Percentiles rank a stretch among this genome's conserved stretches.
Evolutionary conservation across 2,797 vertebrate genomes (phyloP).

Genomic region (Poeciliopsis paucimaculata): DNA sequence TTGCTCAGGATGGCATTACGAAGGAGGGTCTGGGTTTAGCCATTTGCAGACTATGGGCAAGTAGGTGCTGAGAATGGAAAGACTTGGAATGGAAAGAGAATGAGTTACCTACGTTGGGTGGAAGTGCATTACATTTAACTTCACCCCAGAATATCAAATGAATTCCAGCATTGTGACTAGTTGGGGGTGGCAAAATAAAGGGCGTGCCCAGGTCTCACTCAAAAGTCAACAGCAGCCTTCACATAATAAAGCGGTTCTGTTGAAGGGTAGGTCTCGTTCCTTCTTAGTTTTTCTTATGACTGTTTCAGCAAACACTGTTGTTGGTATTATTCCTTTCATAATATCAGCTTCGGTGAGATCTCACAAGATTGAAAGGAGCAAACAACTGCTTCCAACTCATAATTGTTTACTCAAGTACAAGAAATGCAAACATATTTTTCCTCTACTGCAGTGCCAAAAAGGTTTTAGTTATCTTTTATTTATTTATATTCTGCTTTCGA

Average conservation of each 20-base stretch:
- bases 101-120: background rate
- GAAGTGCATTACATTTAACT: background rate
- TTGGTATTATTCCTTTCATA: background rate
- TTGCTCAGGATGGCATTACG: background rate
- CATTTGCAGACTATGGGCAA: background rate
- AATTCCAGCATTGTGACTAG: background rate
- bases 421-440: background rate
- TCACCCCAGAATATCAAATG: background rate
- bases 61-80: background rate
- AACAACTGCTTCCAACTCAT: conserved; percentile 22
- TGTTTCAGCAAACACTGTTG: background rate
- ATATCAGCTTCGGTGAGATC: conserved; percentile 14
- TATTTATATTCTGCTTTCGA: background rate
- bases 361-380: conserved; percentile 25
- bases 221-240: background rate
- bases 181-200: background rate
- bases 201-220: background rate
- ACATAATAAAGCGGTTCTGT: background rate
- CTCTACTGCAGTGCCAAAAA: background rate
- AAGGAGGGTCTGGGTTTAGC: background rate
- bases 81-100: background rate
- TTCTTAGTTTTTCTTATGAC: conserved; percentile 26
- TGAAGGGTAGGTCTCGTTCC: conserved; percentile 6
- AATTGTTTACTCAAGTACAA: background rate
- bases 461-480: background rate